phyloP scores from a whole-genome alignment of 2,888 invertebrate species.

The Mimumesa dahlbomi region DNA sequence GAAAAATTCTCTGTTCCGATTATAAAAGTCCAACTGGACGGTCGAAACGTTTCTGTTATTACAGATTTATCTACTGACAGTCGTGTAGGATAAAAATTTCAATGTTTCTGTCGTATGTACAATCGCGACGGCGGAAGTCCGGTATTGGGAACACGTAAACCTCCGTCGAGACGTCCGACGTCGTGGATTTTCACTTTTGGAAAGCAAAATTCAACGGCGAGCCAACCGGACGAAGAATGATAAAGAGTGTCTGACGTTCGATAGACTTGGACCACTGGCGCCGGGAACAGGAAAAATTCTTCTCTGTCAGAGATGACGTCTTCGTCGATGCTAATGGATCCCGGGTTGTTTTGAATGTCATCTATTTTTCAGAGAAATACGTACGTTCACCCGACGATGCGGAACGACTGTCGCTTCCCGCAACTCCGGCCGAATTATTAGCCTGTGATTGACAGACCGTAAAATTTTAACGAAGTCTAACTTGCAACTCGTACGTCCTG shows the following conservation, averaged over 20 bases:
- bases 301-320: not conserved
- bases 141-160: too few relatives aligned
- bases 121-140: too few relatives aligned
- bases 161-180: too few relatives aligned
- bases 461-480: constrained; percentile 62
- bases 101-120: too few relatives aligned
- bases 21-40: too few relatives aligned
- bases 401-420: not conserved
- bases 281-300: constrained; percentile 6
- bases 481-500: constrained; percentile 38
- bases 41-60: too few relatives aligned
- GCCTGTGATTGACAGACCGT: constrained; percentile 44
- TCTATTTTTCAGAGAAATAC: constrained; percentile 47
- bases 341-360: constrained; percentile 41
- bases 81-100: too few relatives aligned
- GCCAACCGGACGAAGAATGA: constrained; percentile 7
- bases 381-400: constrained; percentile 17
- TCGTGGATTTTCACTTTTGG: not conserved
- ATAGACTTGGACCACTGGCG: constrained; percentile 1
- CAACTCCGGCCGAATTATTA: not conserved
- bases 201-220: not conserved
- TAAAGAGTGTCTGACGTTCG: constrained; percentile 18
- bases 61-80: too few relatives aligned
- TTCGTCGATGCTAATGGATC: constrained; percentile 6
- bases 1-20: too few relatives aligned